These are phyloP conservation scores for Electrophaes corylata DNA, from an alignment of 2,888 invertebrate genomes.

Conservation along the genomic window DNA sequence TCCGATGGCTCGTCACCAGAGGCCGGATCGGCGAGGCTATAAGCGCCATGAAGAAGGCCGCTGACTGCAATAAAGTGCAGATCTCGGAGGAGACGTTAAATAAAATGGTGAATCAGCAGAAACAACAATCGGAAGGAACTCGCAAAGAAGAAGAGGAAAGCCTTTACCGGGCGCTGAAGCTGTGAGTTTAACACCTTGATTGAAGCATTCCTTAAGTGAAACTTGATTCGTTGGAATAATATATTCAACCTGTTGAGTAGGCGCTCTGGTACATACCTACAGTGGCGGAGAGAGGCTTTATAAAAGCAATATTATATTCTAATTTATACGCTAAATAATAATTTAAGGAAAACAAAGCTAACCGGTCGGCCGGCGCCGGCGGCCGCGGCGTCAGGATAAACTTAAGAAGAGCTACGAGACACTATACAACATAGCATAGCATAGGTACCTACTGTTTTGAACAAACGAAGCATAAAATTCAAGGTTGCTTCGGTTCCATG, in stretches of 20 bases:
- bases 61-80: conserved; percentile 82
- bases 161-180: conserved; percentile 62
- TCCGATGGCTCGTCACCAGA: conserved; percentile 90
- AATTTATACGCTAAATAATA: neutral
- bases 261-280: too few relatives aligned
- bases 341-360: conserved; percentile 9
- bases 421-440: too few relatives aligned
- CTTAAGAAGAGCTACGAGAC: neutral
- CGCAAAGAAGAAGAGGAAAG: conserved; percentile 63
- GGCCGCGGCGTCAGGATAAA: neutral
- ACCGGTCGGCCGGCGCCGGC: neutral
- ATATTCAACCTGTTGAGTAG: neutral
- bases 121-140: conserved; percentile 55
- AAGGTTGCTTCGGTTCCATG: conserved; percentile 5
- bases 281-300: neutral
- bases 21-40: conserved; percentile 86
- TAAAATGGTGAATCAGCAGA: conserved; percentile 60
- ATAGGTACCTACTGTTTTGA: too few relatives aligned
- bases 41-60: conserved; percentile 84
- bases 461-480: conserved; percentile 1
- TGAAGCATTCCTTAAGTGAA: neutral
- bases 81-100: conserved; percentile 77
- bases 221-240: neutral
- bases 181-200: conserved; percentile 57
- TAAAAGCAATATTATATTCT: neutral